Evolutionary conservation across 2,888 invertebrate genomes (phyloP).

Genomic region (Macrosiphum euphorbiae): DNA sequence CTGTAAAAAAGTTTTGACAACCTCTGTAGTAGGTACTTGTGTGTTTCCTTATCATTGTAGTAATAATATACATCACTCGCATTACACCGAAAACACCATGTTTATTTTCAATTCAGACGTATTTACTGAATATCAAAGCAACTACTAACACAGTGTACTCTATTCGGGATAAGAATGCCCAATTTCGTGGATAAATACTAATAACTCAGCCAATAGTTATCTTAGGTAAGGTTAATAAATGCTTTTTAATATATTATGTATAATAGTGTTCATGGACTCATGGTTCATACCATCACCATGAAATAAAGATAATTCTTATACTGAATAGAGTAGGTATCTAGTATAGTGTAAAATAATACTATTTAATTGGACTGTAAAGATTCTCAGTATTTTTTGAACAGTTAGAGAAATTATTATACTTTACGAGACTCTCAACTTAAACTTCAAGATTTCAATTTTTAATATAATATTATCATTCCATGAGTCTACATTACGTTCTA

Average conservation of each 20-base stretch:
- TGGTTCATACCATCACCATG: too few species aligned
- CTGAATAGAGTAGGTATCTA: too few species aligned
- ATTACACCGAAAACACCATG: neutral
- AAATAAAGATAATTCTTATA: too few species aligned
- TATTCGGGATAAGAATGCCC: neutral
- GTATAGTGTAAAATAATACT: neutral
- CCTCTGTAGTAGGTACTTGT: neutral
- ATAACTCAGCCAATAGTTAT: too few species aligned
- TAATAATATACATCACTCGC: neutral
- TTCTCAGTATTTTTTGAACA: neutral
- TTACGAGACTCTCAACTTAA: neutral
- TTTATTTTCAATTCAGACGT: neutral
- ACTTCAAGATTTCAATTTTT: neutral
- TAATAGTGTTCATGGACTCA: too few species aligned
- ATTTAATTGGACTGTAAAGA: neutral
- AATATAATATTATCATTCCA: neutral
- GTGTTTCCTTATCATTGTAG: neutral
- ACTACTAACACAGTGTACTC: neutral
- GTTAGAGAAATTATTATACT: neutral
- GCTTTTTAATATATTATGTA: too few species aligned
- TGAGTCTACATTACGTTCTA: neutral
- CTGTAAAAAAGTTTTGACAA: neutral
- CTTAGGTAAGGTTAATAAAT: too few species aligned
- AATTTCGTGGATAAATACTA: too few species aligned
- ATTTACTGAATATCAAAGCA: neutral